Evolutionary conservation across 2,113 vertebrate genomes (phyloP).

Genomic region (Protomyctophum bolini): DNA sequence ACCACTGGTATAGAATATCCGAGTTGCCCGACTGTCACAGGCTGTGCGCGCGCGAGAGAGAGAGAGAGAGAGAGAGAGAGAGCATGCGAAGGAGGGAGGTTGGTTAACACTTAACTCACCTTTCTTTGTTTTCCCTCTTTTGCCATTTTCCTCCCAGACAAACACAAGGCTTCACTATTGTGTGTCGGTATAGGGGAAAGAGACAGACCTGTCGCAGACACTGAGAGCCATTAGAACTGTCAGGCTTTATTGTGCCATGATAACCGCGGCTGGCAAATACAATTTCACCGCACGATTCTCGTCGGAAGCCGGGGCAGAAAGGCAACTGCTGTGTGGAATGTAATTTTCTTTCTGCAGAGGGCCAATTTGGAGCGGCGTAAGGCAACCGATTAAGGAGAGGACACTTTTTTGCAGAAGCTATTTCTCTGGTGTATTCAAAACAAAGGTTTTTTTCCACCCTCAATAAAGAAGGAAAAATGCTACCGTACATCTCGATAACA

Average conservation of each 20-base stretch:
- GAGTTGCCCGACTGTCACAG: too few species aligned
- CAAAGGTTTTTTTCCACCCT: slow-evolving; percentile 6
- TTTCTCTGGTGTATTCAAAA: slow-evolving; percentile 25
- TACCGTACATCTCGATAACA: neutral
- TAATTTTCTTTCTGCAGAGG: slow-evolving; percentile 33
- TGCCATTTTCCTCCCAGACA: too few species aligned
- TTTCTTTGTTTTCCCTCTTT: too few species aligned
- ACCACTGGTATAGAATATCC: too few species aligned
- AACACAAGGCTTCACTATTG: too few species aligned
- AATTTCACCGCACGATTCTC: slow-evolving; percentile 23
- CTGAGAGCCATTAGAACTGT: too few species aligned
- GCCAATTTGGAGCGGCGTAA: slow-evolving; percentile 36
- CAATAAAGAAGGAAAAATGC: neutral
- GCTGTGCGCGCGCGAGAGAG: too few species aligned
- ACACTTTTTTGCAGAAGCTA: slow-evolving; percentile 7
- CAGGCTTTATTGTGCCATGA: neutral
- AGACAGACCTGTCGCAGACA: too few species aligned
- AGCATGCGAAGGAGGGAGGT: too few species aligned
- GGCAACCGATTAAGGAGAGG: slow-evolving; percentile 16
- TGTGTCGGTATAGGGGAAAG: too few species aligned
- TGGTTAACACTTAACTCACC: too few species aligned
- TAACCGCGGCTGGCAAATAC: slow-evolving; percentile 24
- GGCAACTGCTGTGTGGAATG: slow-evolving; percentile 25
- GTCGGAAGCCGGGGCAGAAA: slow-evolving; percentile 26
- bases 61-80: too few species aligned